Evolutionary conservation across 2,888 invertebrate genomes (phyloP), one percentile per base, ranked within the genome.

Genomic region (Eucera pruinosa): DNA sequence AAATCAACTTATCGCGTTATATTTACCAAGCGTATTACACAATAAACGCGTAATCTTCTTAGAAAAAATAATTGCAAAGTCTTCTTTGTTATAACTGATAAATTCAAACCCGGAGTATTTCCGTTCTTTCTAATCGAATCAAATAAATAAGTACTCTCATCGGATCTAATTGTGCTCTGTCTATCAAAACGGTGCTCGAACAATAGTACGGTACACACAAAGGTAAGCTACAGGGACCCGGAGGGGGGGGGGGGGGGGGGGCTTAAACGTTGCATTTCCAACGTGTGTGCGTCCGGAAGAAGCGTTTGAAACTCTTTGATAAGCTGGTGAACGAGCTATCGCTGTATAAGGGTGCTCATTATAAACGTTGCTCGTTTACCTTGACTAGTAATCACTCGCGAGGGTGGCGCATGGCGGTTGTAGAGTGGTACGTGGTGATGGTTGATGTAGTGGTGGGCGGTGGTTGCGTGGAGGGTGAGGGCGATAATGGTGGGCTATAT

Each of bases 301-400:
- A 78, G 69, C 66, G 20, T 70, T 58, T 47, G 6, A 47, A 25
- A 75, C 55, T 18, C 2, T 13, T 13, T 23, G 23, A 47, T 60
- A 52, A 47, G 67, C 50, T 58, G 77, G 76, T 77, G 82, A 80
- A 83, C 82, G 83, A 83, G 80, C 82, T 85, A 85, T 67, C 72
- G 48, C 74, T 85, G 83, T 50, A 67, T 68, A 73, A 48, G 33
- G 25, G 70, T 72, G 78, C 73, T 78, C 74, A 80, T 71, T 72
- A 80, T 75, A 84, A 84, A 86, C 76, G 67, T 81, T 84, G 85
- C 85, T 85, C 85, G 85, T 85, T 85, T 85, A 91, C 91, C 91
- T 91, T 90, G 90, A 90, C 90, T 90, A 90, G 88, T 85, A 55
- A 83, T 85, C 86, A 85, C 85, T 85, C 84, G 84, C 81, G 82